A percentile compares a stretch with the other conserved stretches of the same genome.
Conservation (phyloP, 2,113 vertebrate genomes). For the Cochlearius cochlearius region DNA sequence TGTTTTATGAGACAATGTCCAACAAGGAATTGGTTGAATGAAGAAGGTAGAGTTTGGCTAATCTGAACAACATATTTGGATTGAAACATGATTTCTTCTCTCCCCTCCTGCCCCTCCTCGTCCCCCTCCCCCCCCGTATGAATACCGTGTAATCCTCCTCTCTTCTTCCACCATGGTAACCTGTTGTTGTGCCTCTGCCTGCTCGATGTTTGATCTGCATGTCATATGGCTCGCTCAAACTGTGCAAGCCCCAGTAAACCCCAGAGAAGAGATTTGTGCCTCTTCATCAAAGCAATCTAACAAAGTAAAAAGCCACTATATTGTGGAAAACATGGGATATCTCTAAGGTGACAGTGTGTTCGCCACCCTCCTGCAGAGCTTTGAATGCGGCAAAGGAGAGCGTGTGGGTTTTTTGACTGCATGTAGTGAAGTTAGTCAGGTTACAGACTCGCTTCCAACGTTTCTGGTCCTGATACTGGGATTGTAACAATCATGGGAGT, state of each 20-base stretch:
- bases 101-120: no score
- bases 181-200: neutral
- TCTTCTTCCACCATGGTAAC: neutral
- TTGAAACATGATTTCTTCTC: neutral
- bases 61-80: neutral
- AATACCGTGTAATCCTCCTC: neutral
- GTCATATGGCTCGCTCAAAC: neutral
- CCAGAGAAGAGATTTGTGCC: neutral
- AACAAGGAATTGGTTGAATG: constrained; percentile 22
- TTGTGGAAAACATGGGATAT: neutral
- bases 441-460: neutral
- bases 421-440: neutral
- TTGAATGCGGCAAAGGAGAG: neutral
- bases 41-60: constrained; percentile 14
- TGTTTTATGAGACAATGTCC: constrained; percentile 32
- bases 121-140: neutral
- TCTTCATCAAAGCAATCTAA: neutral
- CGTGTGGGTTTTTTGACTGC: fast-evolving
- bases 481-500: neutral
- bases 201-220: neutral
- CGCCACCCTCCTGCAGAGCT: neutral
- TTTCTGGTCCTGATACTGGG: neutral
- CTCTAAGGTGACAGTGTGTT: neutral
- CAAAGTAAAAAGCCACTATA: neutral
- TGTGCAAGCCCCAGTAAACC: neutral